Base-by-base conservation (phyloP, 2,113 vertebrate species). In the Alethe diademata region DNA sequence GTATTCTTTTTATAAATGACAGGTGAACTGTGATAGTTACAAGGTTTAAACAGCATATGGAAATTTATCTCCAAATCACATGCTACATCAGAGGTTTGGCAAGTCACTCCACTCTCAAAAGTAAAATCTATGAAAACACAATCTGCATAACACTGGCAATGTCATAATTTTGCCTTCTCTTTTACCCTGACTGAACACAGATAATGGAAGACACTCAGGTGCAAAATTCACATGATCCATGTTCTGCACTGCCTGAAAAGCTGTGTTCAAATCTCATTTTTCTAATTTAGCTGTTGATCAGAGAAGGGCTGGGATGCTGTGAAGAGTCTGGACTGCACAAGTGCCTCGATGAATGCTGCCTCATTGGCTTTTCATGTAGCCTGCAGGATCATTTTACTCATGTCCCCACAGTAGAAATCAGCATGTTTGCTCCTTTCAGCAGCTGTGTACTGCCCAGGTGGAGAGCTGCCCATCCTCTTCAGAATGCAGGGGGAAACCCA, bases 51-150 rank as follows among this genome's bases (percentile, higher is more conserved):
- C 36, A 83, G 75, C 67, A 54, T 86, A 92, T 86, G 78, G 62
- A 93, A 92, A 94, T 93, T 88, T 65, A 88, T 91, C 78, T 90
- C 43, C 38, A 90, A 92, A 86, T 97, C 79, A 83, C 78, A 71
- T 89, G 81, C 90, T 90, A 88, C 51, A 70, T 86, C 42, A 73
- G 64, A 86, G 54, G 42, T 62, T 94, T 83, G 47, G 38, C 54
- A 94, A 88, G 40, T 91, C 56, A 80, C 15, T 88, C 31, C 15
- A 35, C 72, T 88, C 50, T 90, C 47, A 38, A 70, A 92, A 88
- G 47, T 42, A 93, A 88, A 73, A 88, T 31, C 58, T 76, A 51
- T 50, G 36, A 92, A 90, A 91, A 92, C 54, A 86, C 33, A 64
- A 95, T 92, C 81, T 95, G 61, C 85, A 79, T 87, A 91, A 85